phyloP scores from a whole-genome alignment of 2,888 invertebrate genomes.

The Lepidochrysops patricia region DNA sequence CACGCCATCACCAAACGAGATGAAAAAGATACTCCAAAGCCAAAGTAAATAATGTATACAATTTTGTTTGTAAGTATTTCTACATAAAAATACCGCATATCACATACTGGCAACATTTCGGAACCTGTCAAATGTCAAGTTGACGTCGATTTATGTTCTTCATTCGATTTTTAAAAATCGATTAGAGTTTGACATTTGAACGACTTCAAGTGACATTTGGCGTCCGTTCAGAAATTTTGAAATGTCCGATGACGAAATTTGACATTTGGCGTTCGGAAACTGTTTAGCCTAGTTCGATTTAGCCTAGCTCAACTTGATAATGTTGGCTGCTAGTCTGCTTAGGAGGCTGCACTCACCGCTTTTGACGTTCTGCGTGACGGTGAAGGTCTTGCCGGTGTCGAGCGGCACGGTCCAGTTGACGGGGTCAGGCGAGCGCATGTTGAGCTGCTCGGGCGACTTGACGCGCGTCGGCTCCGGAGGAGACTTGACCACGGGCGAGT shows the following conservation, averaged over 20 bases:
- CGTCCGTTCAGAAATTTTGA: neutral
- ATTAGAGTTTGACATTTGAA: too few species aligned
- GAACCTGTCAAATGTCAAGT: neutral
- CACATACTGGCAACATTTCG: neutral
- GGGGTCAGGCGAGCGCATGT: conserved; percentile 94
- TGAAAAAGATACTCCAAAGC: conserved; percentile 56
- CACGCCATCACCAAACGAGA: conserved; percentile 20
- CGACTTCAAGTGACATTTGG: neutral
- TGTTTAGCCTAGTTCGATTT: conserved; percentile 25
- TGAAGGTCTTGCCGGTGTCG: conserved; percentile 94
- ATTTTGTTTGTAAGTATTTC: conserved; percentile 8
- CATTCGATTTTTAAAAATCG: neutral
- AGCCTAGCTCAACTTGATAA: conserved; percentile 38
- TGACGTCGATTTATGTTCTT: too few species aligned
- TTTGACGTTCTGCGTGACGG: conserved; percentile 93
- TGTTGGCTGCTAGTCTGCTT: conserved; percentile 43
- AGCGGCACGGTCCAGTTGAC: conserved; percentile 96
- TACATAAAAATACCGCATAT: conserved; percentile 1
- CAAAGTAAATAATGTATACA: conserved; percentile 27
- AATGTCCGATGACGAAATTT: neutral
- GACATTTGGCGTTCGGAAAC: neutral
- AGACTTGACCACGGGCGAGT: conserved; percentile 85
- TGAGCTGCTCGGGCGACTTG: conserved; percentile 93
- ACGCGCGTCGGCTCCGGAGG: conserved; percentile 95
- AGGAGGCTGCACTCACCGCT: conserved; percentile 64